Base-by-base conservation (phyloP, 2,888 invertebrate species). In the Adelognathus sp. region DNA sequence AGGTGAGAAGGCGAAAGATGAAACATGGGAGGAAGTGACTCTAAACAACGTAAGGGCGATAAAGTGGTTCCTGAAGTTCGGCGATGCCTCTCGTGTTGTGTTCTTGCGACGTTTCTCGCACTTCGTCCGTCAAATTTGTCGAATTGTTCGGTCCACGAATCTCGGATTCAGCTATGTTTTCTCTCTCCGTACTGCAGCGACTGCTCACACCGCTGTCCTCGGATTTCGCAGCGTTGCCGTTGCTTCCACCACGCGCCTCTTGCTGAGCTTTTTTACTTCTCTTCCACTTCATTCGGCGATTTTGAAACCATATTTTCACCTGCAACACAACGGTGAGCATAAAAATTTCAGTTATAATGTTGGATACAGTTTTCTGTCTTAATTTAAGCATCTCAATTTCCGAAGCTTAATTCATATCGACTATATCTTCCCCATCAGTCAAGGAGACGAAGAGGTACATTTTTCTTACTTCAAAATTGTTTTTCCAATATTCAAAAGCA, bases 281-380 rank as follows among this genome's bases (percentile, higher is more conserved):
- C 91, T 99, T 99, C 98, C 98, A 98, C 91, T 99, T 99, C 99
- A 99, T 99, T 86, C 99, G 95, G 61, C 99, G 94, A 92, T 99
- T 99, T 94, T 99, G 99, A 92, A 99, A 99, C 99, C 98, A 98
- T 87, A 98, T 98, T 94, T 98, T 98, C 81, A 98, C 98, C 97
- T 98, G 94, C 3, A 83, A 83, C 9, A 87, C 87, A 85, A 82
- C 90, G 88, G 86, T 66, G 24, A 82, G 77, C 67, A 61, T 11
- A 44, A 27, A 52, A 9, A 0, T 5, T 9, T 52, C 52, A 14
- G 50, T 66, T 52, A n/a, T 46, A 2, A 9, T 21, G 16, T 50
- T 52, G 6, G 5, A 0, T 52, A 4, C 0, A 27, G 16, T 16
- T 41, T 52, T 50, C n/a, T 50, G 11, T 64, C n/a, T 58, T 5